These are phyloP conservation scores for Dromococcyx pavoninus DNA, from an alignment of 2,797 vertebrate genomes.

Conservation along the genomic window DNA sequence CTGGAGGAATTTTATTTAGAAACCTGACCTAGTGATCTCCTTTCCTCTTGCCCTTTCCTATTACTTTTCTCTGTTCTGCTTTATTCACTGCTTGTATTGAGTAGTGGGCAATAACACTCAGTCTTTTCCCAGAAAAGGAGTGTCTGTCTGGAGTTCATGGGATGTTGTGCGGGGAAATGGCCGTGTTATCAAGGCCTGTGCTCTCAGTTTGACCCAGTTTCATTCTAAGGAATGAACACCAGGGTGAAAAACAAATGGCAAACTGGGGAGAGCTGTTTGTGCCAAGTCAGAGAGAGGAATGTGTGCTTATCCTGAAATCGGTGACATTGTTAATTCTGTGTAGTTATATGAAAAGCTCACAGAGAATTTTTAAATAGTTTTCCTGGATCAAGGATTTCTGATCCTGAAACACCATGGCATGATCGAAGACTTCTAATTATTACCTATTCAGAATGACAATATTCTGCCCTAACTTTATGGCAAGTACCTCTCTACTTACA, in stretches of 20 bases:
- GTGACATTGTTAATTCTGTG: not conserved
- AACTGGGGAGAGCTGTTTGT: not conserved
- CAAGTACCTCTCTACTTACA: not conserved
- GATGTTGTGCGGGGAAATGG: not conserved
- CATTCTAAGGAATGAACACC: not conserved
- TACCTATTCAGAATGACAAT: not conserved
- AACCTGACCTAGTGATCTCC: not conserved
- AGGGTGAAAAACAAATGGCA: not conserved
- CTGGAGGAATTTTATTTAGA: not conserved
- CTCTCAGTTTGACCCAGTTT: not conserved
- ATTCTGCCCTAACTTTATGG: not conserved
- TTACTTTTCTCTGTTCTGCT: not conserved
- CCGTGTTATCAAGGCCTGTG: not conserved
- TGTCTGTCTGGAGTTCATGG: not conserved
- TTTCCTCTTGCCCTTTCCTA: not conserved
- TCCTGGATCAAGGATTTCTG: not conserved
- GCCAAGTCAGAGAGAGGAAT: not conserved
- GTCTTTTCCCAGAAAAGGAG: not conserved
- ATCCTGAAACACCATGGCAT: not conserved
- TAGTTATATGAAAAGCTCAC: not conserved
- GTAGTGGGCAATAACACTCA: not conserved
- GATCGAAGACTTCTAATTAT: not conserved
- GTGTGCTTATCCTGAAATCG: not conserved
- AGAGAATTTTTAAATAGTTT: not conserved
- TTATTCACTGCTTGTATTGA: not conserved